Conservation (phyloP, 2,888 invertebrate genomes). For the Trissolcus japonicus region DNA sequence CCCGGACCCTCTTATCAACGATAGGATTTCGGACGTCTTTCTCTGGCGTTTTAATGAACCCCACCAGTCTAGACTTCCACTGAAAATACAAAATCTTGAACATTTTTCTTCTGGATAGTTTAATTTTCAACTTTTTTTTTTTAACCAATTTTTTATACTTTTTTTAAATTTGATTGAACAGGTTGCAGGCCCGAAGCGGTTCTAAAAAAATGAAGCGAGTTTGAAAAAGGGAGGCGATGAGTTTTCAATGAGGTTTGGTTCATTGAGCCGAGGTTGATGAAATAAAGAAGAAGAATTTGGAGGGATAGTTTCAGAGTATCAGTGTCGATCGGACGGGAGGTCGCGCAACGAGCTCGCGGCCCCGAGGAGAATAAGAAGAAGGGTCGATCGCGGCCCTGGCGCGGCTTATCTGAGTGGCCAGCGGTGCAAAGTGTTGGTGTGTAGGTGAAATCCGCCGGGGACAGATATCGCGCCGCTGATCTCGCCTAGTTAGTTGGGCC, state of each 20-base stretch:
- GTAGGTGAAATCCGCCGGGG: conserved; percentile 63
- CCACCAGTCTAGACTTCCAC: background rate
- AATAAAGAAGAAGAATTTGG: background rate
- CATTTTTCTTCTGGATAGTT: background rate
- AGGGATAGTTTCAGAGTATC: conserved; percentile 73
- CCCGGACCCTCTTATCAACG: conserved; percentile 31
- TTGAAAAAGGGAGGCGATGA: background rate
- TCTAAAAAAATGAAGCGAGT: background rate
- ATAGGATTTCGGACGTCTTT: conserved; percentile 41
- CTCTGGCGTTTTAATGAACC: conserved; percentile 37
- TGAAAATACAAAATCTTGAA: background rate
- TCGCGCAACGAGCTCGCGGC: conserved; percentile 62
- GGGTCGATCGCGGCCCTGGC: conserved; percentile 64
- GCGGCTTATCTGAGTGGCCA: conserved; percentile 41
- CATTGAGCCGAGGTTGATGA: background rate
- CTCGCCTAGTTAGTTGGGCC: conserved; percentile 71
- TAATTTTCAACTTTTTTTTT: background rate
- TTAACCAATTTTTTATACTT: background rate
- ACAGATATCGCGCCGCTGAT: conserved; percentile 70
- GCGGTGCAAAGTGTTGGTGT: conserved; percentile 18
- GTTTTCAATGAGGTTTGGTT: no score
- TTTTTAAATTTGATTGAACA: no score
- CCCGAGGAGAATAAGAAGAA: conserved; percentile 64
- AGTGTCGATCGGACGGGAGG: conserved; percentile 72
- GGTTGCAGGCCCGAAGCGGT: no score